Conservation (phyloP, 2,888 invertebrate genomes). For the Nephrotoma guestfalica region DNA sequence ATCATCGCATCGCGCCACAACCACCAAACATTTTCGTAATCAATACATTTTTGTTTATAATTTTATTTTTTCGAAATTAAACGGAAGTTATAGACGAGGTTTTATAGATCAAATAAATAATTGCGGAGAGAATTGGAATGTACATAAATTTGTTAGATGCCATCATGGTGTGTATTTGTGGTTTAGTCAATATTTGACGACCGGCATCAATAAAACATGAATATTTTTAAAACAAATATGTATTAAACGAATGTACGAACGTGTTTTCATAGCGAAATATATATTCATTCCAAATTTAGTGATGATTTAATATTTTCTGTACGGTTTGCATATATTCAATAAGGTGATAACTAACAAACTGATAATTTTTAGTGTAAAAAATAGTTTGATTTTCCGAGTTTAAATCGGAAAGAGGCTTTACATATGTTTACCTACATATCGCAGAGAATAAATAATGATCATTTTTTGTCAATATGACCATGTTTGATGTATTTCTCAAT, state of each 20-base stretch:
- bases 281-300: not conserved
- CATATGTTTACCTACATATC: not conserved
- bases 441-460: not conserved
- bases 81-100: not conserved
- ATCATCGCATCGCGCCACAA: not conserved
- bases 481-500: not conserved
- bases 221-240: not conserved
- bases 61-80: not conserved
- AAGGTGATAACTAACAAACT: not conserved
- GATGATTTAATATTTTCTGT: not conserved
- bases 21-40: not conserved
- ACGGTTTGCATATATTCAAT: not conserved
- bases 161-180: not conserved
- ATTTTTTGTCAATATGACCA: not conserved
- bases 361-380: not conserved
- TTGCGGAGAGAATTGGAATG: not conserved
- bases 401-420: not conserved
- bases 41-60: not conserved
- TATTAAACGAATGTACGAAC: not conserved
- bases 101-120: not conserved
- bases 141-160: not conserved
- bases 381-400: not conserved
- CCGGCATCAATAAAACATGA: not conserved
- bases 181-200: not conserved
- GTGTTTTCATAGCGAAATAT: not conserved